Evolutionary conservation across 2,888 invertebrate species (phyloP), one percentile per base, ranked within the genome.

Genomic region (Caenorhabditis sulstoni): DNA sequence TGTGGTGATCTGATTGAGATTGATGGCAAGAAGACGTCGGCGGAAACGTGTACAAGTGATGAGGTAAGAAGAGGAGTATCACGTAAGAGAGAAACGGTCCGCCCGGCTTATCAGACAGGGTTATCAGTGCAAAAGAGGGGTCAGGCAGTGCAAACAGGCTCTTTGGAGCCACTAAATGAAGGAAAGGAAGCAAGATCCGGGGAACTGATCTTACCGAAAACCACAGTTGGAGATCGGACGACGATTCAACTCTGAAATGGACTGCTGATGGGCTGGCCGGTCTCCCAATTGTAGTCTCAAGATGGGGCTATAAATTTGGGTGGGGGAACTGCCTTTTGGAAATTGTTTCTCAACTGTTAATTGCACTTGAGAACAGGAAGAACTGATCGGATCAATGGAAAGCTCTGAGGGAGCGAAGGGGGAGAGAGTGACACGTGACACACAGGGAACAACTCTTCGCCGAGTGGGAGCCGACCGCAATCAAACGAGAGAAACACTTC

Each of bases 1-100:
- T 23, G 53, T 53, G 53, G 53, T 71, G 55, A 64, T 71, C 70
- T 70, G 70, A 70, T 70, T 53, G 47, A 70, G 70, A 70, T 62
- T 70, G 70, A 70, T 62, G 70, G 18, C 39, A 64, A 62, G 57
- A 71, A 61, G n/a, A n/a, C n/a, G 62, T 62, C 62, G 62, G 62
- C 35, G 37, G n/a, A 44, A 55, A 47, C 39, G 20, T 64, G 23
- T 18, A 52, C 55, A 58, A 61, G 53, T 62, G 45, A 62, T 61
- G 44, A 61, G 61, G 55, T 68, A 68, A 68, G 35, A 16, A 11
- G 39, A 11, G 29, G 16, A 35, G 45, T 65, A 55, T 65, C 55
- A 65, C 35, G 39, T 9, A 65, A 23, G 39, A n/a, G 39, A n/a
- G 45, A 47, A 18, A 45, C 45, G 49, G 50, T 57, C 57, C 55